Base-by-base conservation (phyloP, 1,140 invertebrate species). In the Eulimnadia texana region DNA sequence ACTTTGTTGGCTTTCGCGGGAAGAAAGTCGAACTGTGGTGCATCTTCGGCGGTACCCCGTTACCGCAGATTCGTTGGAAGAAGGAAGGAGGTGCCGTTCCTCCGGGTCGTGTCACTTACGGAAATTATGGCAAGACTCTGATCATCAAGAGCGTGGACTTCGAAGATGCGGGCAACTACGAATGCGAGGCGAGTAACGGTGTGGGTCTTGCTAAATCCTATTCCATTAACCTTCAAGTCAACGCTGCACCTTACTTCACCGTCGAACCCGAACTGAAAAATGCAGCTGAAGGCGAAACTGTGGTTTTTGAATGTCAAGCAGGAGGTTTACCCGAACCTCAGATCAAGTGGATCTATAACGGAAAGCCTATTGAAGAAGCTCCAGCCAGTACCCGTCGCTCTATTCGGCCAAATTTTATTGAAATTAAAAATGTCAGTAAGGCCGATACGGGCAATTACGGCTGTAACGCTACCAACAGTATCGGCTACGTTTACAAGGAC, bases 401-500 rank as follows among this genome's bases (percentile, higher is more conserved):
- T 64, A 81, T 89, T 11, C 76, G 76, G 0, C 69, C 78, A 0
- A 86, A 93, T 70, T 83, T 79, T 33, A 88, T 99, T 50, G 79
- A 83, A 1, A 90, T 98, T 64, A 79, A 83, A 13, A 84, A 86
- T 66, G 74, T 99, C 20, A 77, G 79, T 19, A 93, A 93, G 72
- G 79, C 80, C 49, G 97, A 99, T 73, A 96, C 93, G 3, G 93
- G 92, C 62, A 78, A 82, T 50, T 79, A 81, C 66, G 94, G 97
- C 53, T 99, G 96, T 74, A 99, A 99, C 76, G 95, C 94, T 0
- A 96, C 93, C 62, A 99, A 98, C 73, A 87, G 86, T n/a, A 79
- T 93, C 65, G 96, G 96, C 28, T 99, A 98, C 74, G 90, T 97
- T 13, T 99, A 95, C 76, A 92, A 93, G 70, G 94, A 99, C 78